Conservation (phyloP, 1,140 invertebrate genomes). For the Heliconius hewitsoni region DNA sequence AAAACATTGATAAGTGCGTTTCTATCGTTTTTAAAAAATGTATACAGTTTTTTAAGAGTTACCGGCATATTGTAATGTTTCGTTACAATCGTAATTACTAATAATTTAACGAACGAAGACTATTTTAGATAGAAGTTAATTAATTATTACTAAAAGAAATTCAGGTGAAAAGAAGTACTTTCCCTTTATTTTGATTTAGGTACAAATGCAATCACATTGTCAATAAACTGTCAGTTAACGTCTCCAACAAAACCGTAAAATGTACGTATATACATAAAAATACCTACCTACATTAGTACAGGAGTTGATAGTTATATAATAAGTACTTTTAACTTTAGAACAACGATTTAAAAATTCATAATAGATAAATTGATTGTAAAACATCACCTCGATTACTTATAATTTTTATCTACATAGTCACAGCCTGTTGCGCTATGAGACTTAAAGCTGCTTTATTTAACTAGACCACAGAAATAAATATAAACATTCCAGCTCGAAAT, state of each 20-base stretch:
- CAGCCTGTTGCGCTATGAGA: not conserved
- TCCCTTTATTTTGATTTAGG: not conserved
- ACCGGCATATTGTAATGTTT: not conserved
- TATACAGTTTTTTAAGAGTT: not conserved
- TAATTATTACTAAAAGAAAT: too few relatives aligned
- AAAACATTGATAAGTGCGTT: too few relatives aligned
- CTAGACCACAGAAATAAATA: not conserved
- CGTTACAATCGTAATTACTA: not conserved
- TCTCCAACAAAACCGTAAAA: not conserved
- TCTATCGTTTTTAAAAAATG: too few relatives aligned
- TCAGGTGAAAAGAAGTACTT: not conserved
- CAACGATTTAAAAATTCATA: too few relatives aligned
- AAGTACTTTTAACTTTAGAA: too few relatives aligned
- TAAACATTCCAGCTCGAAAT: not conserved
- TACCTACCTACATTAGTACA: too few relatives aligned
- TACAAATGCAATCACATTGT: not conserved
- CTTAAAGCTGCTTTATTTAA: not conserved
- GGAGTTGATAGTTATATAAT: too few relatives aligned
- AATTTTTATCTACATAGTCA: not conserved
- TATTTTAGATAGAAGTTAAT: not conserved
- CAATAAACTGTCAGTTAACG: not conserved
- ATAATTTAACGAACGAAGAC: not conserved
- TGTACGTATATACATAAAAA: too few relatives aligned
- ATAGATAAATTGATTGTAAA: not conserved
- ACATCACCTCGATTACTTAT: not conserved